A percentile compares a stretch with the other conserved stretches of the same genome.
Evolutionary conservation across 2,113 vertebrate species (phyloP).

Genomic region (Cyprinus carpio): DNA sequence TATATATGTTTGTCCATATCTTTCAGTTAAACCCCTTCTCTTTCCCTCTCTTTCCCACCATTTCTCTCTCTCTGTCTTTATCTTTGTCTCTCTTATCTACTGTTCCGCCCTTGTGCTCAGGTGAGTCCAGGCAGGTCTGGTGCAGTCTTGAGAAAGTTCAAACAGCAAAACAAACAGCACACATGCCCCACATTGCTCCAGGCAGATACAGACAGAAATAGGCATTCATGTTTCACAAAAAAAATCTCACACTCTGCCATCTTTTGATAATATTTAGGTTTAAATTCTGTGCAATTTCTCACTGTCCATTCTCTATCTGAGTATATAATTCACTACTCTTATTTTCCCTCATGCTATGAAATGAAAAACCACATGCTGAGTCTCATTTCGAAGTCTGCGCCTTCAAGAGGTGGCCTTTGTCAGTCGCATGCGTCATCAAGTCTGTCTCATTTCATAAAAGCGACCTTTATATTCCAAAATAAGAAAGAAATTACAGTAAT

Average conservation of each 20-base stretch:
- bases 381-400: not conserved
- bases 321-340: not conserved
- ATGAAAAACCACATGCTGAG: not conserved
- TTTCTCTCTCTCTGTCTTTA: conserved; percentile 31
- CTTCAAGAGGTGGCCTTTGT: not conserved
- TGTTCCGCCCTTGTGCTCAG: conserved; percentile 48
- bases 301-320: not conserved
- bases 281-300: not conserved
- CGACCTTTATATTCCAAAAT: not conserved
- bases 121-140: conserved; percentile 60
- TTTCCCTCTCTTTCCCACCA: conserved; percentile 1
- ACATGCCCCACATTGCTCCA: not conserved
- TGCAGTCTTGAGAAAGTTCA: conserved; percentile 34
- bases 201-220: conserved; percentile 24
- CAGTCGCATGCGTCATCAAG: not conserved
- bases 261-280: not conserved
- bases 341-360: not conserved
- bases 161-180: conserved; percentile 36
- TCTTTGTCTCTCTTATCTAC: conserved; percentile 45
- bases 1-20: not conserved
- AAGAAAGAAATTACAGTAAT: not conserved
- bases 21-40: not conserved
- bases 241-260: not conserved
- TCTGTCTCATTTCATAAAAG: not conserved
- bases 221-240: not conserved